Base-by-base conservation (phyloP, 1,140 invertebrate genomes). In the Oncopodura yosiiana region DNA sequence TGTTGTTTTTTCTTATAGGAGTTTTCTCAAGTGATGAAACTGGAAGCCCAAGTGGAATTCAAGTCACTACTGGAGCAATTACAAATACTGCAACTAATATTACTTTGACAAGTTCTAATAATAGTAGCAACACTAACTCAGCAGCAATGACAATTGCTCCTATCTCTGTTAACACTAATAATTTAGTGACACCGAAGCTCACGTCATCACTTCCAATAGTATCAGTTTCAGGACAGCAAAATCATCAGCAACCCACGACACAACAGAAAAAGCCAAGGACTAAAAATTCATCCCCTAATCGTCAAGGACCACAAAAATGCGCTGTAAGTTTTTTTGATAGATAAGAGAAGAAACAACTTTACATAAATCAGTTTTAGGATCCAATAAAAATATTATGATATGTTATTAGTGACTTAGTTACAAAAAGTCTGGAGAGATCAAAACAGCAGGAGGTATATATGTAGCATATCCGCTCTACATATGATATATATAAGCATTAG, bases 231-330 rank as follows among this genome's bases (percentile, higher is more conserved):
- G 69, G 42, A 61, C 66, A 49, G 67, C 69, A 11, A 71, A 73
- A 66, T 71, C 67, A 48, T 42, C 44, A 51, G 16, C 49, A 61
- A 4, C 38, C 21, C 11, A 18, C 53, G 11, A 3, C 46, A 21
- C 24, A 30, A n/a, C 24, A 76, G n/a, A 83, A 81, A 68, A 83
- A 82, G 67, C 75, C 80, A 60, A 76, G 82, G 56, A 78, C 79
- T 3, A 86, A 86, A 69, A 77, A 83, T 59, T 79, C 81, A 24
- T 85, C 84, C 29, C 83, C 83, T 21, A 86, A 83, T 67, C 72
- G 84, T 51, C 83, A 85, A 71, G 83, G 83, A 45, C 82, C 83
- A 44, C 83, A 86, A 65, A 82, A 84, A 67, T 86, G 83, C 69
- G 81, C 82, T 77, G 82, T 85, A 69, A 76, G 73, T 51, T 42